Conservation (phyloP, 2,888 invertebrate genomes). For the Thymelicus acteon region DNA sequence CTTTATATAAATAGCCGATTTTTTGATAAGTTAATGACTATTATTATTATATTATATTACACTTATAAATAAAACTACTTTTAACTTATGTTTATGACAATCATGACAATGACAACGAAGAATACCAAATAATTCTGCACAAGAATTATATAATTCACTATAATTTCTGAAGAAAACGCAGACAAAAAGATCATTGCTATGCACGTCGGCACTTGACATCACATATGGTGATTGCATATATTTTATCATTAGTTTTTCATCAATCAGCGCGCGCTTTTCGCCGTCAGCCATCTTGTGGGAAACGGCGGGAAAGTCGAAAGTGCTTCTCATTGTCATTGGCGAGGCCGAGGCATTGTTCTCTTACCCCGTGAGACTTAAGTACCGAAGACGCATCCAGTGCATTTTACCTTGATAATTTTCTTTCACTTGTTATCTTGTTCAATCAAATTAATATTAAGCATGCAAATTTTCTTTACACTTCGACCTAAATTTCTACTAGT, state of each 20-base stretch:
- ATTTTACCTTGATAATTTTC: slow-evolving; percentile 30
- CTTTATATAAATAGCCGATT: too few relatives aligned
- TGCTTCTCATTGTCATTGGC: slow-evolving; percentile 75
- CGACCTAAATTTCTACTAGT: slow-evolving; percentile 29
- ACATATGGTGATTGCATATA: slow-evolving; percentile 8
- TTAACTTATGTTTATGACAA: too few relatives aligned
- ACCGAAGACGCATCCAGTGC: slow-evolving; percentile 22
- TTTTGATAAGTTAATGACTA: too few relatives aligned
- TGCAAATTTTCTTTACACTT: slow-evolving; percentile 18
- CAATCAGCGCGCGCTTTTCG: slow-evolving; percentile 49
- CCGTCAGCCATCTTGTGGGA: slow-evolving; percentile 63
- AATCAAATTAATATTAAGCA: slow-evolving; percentile 26
- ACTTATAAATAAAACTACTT: too few relatives aligned
- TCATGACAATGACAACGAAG: too few relatives aligned
- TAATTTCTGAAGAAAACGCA: neutral
- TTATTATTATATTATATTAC: too few relatives aligned
- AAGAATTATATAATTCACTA: neutral
- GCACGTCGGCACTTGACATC: neutral
- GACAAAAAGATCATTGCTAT: slow-evolving; percentile 8
- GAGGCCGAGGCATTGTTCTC: slow-evolving; percentile 67
- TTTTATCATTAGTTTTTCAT: slow-evolving; percentile 27
- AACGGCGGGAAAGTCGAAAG: slow-evolving; percentile 80
- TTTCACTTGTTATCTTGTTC: slow-evolving; percentile 28
- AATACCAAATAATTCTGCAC: too few relatives aligned
- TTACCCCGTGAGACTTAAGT: slow-evolving; percentile 66